Evolutionary conservation across 2,888 invertebrate genomes (phyloP).

Genomic region (Mesorhabditis belari): DNA sequence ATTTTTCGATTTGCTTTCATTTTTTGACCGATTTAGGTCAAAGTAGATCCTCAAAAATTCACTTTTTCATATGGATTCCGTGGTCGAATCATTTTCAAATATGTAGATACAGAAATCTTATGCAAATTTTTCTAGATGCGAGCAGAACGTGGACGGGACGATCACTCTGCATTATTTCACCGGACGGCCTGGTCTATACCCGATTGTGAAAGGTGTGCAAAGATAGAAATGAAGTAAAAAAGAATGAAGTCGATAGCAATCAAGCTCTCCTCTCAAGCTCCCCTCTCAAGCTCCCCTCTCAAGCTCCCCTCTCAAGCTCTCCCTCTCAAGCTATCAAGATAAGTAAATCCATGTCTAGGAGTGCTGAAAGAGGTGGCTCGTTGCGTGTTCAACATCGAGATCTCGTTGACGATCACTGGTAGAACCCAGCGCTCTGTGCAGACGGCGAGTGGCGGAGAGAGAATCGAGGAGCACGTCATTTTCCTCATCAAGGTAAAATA

Average conservation of each 20-base stretch:
- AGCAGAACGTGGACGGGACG: constrained; percentile 78
- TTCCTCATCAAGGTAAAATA: constrained; percentile 42
- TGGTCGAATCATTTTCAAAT: too few relatives aligned
- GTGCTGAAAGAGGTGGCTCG: constrained; percentile 93
- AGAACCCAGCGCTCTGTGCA: constrained; percentile 64
- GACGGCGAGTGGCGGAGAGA: constrained; percentile 32
- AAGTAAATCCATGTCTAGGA: constrained; percentile 58
- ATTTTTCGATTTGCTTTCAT: too few relatives aligned
- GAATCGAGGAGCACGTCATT: constrained; percentile 45
- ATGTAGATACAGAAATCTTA: too few relatives aligned
- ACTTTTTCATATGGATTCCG: too few relatives aligned
- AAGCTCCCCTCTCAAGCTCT: neutral
- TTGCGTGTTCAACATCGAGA: constrained; percentile 82
- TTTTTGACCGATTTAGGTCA: too few relatives aligned
- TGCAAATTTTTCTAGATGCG: constrained; percentile 66
- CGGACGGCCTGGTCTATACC: constrained; percentile 82
- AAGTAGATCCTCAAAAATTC: too few relatives aligned
- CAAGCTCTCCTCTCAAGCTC: neutral
- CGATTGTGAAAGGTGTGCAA: constrained; percentile 68
- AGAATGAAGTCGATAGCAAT: neutral
- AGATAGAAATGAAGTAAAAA: neutral
- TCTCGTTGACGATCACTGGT: constrained; percentile 79
- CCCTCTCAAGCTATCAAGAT: neutral
- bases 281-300: neutral
- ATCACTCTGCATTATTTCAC: constrained; percentile 89